These are phyloP conservation scores for Sinopyrophorus schimmeli DNA, from an alignment of 2,888 invertebrate species.

Conservation along the genomic window DNA sequence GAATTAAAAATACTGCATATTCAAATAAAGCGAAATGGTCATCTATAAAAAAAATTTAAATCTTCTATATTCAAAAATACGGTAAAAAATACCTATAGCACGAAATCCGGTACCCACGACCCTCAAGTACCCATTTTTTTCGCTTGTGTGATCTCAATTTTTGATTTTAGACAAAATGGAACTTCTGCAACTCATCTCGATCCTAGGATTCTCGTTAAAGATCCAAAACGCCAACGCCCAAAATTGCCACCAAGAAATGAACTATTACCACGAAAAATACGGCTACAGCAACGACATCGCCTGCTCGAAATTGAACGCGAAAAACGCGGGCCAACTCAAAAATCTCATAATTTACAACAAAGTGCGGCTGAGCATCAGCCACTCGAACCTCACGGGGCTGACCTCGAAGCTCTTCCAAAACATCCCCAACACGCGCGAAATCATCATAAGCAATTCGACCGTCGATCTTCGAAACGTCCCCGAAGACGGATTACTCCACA, in stretches of 20 bases:
- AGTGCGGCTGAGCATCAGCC: constrained; percentile 44
- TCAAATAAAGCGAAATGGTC: no score
- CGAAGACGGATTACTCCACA: neutral
- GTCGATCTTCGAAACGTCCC: neutral
- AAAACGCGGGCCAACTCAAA: constrained; percentile 40
- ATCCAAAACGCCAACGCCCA: constrained; percentile 9
- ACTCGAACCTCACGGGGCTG: constrained; percentile 42
- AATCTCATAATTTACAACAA: constrained; percentile 47
- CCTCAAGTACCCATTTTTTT: no score
- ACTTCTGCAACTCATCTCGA: constrained; percentile 5
- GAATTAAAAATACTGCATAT: no score
- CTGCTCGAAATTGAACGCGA: constrained; percentile 40
- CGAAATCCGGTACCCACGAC: no score
- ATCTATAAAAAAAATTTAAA: no score
- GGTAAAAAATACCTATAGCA: no score
- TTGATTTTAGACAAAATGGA: constrained; percentile 9
- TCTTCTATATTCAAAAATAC: no score
- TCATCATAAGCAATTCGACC: constrained; percentile 39
- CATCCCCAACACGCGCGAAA: constrained; percentile 43
- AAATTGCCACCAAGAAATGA: constrained; percentile 47
- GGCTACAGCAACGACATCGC: constrained; percentile 49
- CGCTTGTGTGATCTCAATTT: no score
- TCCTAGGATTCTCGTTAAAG: constrained; percentile 7
- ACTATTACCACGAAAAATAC: constrained; percentile 47
- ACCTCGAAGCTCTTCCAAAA: constrained; percentile 42